Evolutionary conservation across 2,888 invertebrate genomes (phyloP).

Genomic region (Caenorhabditis drosophilae): DNA sequence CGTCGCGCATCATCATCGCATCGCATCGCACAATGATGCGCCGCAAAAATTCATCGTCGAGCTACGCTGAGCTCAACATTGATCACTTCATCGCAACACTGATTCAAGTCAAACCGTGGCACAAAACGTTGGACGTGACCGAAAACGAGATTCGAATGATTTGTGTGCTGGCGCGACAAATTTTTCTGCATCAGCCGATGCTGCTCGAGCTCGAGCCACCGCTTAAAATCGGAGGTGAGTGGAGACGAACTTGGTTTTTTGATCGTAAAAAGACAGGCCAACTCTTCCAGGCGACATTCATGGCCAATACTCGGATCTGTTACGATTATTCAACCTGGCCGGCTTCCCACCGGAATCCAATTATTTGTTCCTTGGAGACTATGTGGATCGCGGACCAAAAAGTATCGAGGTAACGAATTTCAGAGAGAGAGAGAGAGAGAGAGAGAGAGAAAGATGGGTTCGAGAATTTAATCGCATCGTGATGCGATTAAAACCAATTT

Average conservation of each 20-base stretch:
- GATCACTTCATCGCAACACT: conserved; percentile 62
- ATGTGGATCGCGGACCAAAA: conserved; percentile 60
- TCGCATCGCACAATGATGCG: too few relatives aligned
- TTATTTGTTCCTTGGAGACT: conserved; percentile 58
- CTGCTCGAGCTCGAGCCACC: conserved; percentile 66
- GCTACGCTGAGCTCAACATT: conserved; percentile 61
- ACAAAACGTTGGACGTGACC: conserved; percentile 61
- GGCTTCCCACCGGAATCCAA: conserved; percentile 58
- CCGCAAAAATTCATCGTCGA: conserved; percentile 59
- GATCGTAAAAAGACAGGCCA: neutral
- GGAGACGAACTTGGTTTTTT: neutral
- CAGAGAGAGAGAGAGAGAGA: too few relatives aligned
- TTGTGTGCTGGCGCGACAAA: conserved; percentile 61
- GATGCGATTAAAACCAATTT: too few relatives aligned
- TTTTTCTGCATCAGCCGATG: conserved; percentile 67
- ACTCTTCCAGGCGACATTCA: conserved; percentile 61
- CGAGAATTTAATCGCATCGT: too few relatives aligned
- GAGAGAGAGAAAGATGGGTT: too few relatives aligned
- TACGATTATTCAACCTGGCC: conserved; percentile 53
- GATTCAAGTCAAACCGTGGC: conserved; percentile 60
- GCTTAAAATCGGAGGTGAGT: conserved; percentile 63
- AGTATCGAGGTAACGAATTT: conserved; percentile 60
- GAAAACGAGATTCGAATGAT: conserved; percentile 66
- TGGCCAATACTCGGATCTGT: conserved; percentile 61
- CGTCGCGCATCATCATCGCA: too few relatives aligned